These are phyloP conservation scores for Perognathus longimembris DNA, from an alignment of 2,113 vertebrate genomes.

Conservation along the genomic window DNA sequence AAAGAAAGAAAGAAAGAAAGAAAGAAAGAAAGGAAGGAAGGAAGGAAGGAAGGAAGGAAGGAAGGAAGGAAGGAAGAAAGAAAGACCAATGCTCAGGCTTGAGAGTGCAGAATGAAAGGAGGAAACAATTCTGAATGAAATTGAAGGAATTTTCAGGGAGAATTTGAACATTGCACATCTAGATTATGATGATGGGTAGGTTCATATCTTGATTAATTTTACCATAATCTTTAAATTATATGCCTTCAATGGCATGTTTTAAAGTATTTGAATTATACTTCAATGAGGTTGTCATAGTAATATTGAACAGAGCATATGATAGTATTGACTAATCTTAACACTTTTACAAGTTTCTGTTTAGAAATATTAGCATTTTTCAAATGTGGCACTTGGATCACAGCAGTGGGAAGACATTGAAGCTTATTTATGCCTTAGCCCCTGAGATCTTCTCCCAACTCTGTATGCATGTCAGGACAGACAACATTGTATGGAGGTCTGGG, in stretches of 20 bases:
- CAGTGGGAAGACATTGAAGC: too few species aligned
- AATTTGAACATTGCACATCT: not conserved
- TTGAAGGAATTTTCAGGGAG: not conserved
- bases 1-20: too few species aligned
- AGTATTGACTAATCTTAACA: not conserved
- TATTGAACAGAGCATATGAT: not conserved
- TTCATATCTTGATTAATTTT: not conserved
- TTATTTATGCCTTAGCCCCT: not conserved
- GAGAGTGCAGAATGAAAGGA: not conserved
- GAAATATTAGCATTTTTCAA: not conserved
- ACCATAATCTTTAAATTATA: not conserved
- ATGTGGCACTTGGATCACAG: not conserved
- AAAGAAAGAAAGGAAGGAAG: too few species aligned
- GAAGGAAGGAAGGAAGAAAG: too few species aligned
- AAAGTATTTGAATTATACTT: not conserved
- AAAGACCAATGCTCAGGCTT: not conserved
- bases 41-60: too few species aligned
- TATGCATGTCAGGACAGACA: not conserved
- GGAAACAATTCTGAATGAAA: not conserved
- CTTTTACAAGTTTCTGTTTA: conserved; percentile 13
- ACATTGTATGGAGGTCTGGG: not conserved
- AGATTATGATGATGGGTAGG: not conserved
- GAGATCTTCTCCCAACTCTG: not conserved
- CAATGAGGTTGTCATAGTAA: not conserved
- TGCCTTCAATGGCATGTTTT: not conserved